Percentiles rank a stretch among this genome's conserved stretches.
Evolutionary conservation across 2,113 vertebrate genomes (phyloP).

Genomic region (Zonotrichia leucophrys): DNA sequence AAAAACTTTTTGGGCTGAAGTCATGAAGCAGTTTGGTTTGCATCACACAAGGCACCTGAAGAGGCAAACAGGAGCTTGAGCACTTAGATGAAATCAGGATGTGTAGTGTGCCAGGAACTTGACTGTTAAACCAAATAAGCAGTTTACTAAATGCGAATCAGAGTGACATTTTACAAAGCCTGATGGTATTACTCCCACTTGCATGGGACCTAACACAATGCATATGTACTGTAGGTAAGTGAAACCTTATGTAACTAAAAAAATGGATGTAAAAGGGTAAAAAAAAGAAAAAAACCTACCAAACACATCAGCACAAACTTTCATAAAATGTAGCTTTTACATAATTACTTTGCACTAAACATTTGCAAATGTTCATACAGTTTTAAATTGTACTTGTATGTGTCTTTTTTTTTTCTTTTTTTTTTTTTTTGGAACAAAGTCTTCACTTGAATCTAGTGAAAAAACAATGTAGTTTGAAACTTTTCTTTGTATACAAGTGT

Average conservation of each 20-base stretch:
- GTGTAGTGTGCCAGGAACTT: slow-evolving; percentile 64
- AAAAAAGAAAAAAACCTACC: slow-evolving; percentile 45
- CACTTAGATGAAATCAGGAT: slow-evolving; percentile 49
- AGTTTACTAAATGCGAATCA: slow-evolving; percentile 65
- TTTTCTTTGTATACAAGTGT: slow-evolving; percentile 73
- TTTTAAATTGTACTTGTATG: slow-evolving; percentile 75
- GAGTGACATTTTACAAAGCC: slow-evolving; percentile 64
- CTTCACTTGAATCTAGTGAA: slow-evolving; percentile 72
- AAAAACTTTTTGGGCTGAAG: slow-evolving; percentile 58
- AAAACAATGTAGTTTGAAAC: slow-evolving; percentile 72
- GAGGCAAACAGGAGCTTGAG: slow-evolving; percentile 48
- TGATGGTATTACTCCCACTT: slow-evolving; percentile 67
- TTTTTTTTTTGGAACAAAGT: slow-evolving; percentile 64
- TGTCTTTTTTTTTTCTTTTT: slow-evolving; percentile 40
- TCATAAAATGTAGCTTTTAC: slow-evolving; percentile 73
- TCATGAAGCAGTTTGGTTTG: slow-evolving; percentile 63
- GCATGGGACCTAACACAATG: slow-evolving; percentile 66
- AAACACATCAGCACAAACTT: slow-evolving; percentile 74
- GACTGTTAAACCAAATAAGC: slow-evolving; percentile 73
- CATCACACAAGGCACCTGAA: slow-evolving; percentile 50
- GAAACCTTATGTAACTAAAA: slow-evolving; percentile 72
- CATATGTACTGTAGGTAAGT: slow-evolving; percentile 70
- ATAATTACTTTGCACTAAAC: slow-evolving; percentile 76
- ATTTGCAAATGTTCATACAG: slow-evolving; percentile 73
- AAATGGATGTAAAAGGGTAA: slow-evolving; percentile 68